Evolutionary conservation across 2,113 vertebrate species (phyloP).

Genomic region (Saguinus imperator): DNA sequence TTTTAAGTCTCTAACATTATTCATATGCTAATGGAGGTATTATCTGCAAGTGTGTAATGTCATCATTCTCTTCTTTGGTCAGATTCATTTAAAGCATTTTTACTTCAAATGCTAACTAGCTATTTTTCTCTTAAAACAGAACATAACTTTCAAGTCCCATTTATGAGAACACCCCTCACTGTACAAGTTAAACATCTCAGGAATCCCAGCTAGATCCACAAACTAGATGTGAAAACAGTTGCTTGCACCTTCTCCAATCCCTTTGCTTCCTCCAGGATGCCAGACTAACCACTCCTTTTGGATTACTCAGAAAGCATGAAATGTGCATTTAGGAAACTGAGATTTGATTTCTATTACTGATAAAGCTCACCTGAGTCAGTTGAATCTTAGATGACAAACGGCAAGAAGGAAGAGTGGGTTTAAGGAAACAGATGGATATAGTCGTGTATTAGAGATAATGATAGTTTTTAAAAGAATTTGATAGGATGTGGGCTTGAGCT

Average conservation of each 20-base stretch:
- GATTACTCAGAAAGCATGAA: constrained; percentile 11
- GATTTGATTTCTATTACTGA: constrained; percentile 50
- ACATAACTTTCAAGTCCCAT: not conserved
- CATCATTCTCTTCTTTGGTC: not conserved
- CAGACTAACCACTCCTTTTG: not conserved
- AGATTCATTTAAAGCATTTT: not conserved
- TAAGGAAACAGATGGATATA: constrained; percentile 57
- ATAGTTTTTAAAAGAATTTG: constrained; percentile 56
- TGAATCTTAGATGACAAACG: constrained; percentile 44
- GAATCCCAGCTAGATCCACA: not conserved
- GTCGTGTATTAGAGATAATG: constrained; percentile 59
- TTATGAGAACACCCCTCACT: not conserved
- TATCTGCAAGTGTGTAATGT: constrained; percentile 1
- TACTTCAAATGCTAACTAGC: not conserved
- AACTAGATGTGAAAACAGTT: not conserved
- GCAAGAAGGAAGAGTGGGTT: constrained; percentile 53
- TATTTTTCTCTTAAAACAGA: not conserved
- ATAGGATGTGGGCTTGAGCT: constrained; percentile 50
- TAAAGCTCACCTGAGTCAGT: not conserved
- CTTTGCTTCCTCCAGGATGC: not conserved
- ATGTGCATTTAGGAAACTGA: constrained; percentile 18
- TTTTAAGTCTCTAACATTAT: not conserved
- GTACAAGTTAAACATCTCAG: not conserved
- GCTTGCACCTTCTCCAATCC: not conserved
- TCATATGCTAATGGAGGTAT: not conserved